Conservation (phyloP, 1,140 invertebrate species). For the Triops longicaudatus region DNA sequence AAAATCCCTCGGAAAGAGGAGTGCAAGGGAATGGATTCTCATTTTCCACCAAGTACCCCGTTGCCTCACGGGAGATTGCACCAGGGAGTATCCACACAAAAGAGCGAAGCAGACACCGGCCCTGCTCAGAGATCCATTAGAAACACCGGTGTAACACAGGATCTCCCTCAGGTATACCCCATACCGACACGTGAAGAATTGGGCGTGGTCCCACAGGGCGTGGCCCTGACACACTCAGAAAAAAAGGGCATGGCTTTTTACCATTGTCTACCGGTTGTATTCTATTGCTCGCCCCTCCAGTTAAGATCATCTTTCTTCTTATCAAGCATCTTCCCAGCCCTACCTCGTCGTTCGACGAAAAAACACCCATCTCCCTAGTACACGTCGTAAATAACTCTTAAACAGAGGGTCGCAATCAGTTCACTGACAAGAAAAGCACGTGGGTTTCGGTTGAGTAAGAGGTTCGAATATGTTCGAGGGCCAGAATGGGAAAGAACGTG, state of each 20-base stretch:
- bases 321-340: not conserved
- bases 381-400: not conserved
- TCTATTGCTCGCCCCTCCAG: not conserved
- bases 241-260: not conserved
- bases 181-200: not conserved
- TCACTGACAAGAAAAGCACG: not conserved
- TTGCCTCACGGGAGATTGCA: not conserved
- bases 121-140: not conserved
- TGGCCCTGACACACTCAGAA: not conserved
- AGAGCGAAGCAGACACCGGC: not conserved
- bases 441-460: not conserved
- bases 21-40: not conserved
- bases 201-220: conserved; percentile 12
- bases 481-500: not conserved
- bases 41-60: not conserved
- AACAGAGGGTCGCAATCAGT: not conserved
- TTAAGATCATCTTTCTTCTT: not conserved
- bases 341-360: not conserved
- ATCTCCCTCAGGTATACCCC: conserved; percentile 2
- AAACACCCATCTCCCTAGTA: not conserved
- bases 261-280: not conserved
- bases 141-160: not conserved
- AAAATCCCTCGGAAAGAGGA: not conserved
- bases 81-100: not conserved
- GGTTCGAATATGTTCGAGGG: not conserved